Evolutionary conservation across 2,797 vertebrate genomes (phyloP), one percentile per base, ranked within the genome.

Genomic region (Otolemur crassicaudatus): DNA sequence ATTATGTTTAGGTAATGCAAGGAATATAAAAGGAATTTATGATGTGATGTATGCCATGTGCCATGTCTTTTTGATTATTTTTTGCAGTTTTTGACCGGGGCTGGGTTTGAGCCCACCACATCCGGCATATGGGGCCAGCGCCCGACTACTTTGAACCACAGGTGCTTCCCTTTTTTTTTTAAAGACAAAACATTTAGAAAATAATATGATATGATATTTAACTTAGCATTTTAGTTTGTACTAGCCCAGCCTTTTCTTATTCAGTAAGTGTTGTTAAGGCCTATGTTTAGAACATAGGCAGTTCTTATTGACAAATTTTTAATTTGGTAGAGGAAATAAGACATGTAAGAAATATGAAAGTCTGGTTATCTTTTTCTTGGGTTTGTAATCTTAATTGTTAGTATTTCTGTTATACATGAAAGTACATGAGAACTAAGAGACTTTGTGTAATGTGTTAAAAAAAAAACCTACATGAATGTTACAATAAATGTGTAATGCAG

Each of bases 181-280:
- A 17, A 2, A 40, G 40, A 72, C 58, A 72, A 90, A 61, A 72
- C 27, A 69, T 70, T 92, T 85, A 84, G 31, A 61, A 79, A 93
- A 87, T 46, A 72, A 5, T 40, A 34, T 95, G 34, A 65, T 89
- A 65, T 67, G 34, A 70, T 89, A 70, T 67, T 94, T 29, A 95
- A 34, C 79, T 90, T 94, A 85, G 53, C n/a, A 65, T 90, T 92
- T 92, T 87, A 49, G 16, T 94, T 94, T 90, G 60, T 90, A 69
- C 5, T 70, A 22, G 84, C 23, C 37, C 63, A 82, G 25, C 9
- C 49, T 93, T 92, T 95, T 89, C 84, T 90, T 87, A 60, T 53
- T 95, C 56, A 86, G 2, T 76, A 58, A 65, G 14, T 86, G 63
- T 84, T 81, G n/a, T 58, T 90, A 92, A 90, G 25, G 31, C 31